Percentiles rank a stretch among this genome's conserved stretches.
These are phyloP conservation scores for Micronisus gabar DNA, from an alignment of 2,113 vertebrate genomes.

Conservation along the genomic window DNA sequence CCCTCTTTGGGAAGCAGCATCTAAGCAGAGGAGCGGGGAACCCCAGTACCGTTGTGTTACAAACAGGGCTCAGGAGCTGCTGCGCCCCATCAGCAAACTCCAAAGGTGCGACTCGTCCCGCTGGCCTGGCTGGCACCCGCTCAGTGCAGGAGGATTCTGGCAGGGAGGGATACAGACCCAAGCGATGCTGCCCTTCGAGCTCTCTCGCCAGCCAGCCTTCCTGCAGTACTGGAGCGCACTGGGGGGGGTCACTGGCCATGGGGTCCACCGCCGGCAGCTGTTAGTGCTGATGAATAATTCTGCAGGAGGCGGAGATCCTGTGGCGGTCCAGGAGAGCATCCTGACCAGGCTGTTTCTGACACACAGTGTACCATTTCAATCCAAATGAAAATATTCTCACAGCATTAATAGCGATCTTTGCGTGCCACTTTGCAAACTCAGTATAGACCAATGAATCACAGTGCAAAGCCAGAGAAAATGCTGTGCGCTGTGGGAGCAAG, in stretches of 20 bases:
- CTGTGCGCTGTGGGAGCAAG: too few relatives aligned
- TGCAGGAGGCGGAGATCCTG: accelerated
- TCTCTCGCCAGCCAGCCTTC: not conserved
- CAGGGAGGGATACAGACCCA: not conserved
- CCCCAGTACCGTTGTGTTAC: accelerated
- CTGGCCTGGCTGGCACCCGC: accelerated
- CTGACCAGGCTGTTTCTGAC: not conserved
- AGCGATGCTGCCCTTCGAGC: not conserved
- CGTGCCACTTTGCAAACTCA: not conserved
- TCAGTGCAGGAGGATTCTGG: not conserved
- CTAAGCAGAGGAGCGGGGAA: not conserved
- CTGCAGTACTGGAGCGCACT: too few relatives aligned
- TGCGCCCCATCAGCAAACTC: accelerated
- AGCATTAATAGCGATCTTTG: too few relatives aligned
- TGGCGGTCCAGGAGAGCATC: not conserved
- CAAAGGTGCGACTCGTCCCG: accelerated
- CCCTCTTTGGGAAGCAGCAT: not conserved
- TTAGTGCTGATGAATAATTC: not conserved
- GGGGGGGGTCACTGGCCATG: accelerated
- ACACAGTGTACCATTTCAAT: not conserved
- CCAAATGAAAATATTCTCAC: not conserved
- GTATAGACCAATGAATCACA: too few relatives aligned
- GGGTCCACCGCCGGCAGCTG: not conserved
- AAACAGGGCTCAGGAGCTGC: not conserved
- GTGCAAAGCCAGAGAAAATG: not conserved